phyloP scores from a whole-genome alignment of 2,113 vertebrate genomes.

The Cricetomys ansorgei region DNA sequence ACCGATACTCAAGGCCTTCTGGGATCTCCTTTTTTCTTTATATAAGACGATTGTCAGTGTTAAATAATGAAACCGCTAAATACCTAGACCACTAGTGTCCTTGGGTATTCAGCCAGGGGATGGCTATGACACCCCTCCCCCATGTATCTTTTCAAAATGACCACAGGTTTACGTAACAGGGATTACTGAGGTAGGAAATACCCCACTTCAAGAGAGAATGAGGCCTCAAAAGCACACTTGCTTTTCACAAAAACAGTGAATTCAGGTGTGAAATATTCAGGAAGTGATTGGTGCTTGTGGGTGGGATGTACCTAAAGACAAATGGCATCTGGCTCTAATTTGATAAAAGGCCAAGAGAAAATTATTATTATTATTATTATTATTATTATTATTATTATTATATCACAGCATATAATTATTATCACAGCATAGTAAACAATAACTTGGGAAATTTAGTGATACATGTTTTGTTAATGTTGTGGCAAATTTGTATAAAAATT shows the following conservation, averaged over 20 bases:
- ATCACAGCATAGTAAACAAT: not conserved
- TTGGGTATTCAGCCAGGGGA: not conserved
- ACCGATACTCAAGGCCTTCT: not conserved
- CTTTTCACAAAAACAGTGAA: not conserved
- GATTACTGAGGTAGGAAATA: not conserved
- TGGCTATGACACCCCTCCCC: not conserved
- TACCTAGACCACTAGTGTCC: not conserved
- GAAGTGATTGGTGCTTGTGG: not conserved
- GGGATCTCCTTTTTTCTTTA: not conserved
- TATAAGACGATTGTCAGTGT: not conserved
- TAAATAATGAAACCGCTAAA: not conserved
- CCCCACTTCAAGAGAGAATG: not conserved
- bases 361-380: too few relatives aligned
- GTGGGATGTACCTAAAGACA: not conserved
- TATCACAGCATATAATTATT: too few relatives aligned
- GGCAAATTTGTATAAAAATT: not conserved
- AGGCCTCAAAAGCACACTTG: not conserved
- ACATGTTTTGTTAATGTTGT: not conserved
- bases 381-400: too few relatives aligned
- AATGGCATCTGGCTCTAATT: not conserved
- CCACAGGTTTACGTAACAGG: not conserved
- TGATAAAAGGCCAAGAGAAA: slow-evolving; percentile 16
- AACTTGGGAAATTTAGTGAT: not conserved
- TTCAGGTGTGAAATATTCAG: not conserved
- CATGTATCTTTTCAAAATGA: slow-evolving; percentile 29